Evolutionary conservation across 2,113 vertebrate genomes (phyloP), one percentile per base, ranked within the genome.

Genomic region (Halichoerus grypus): DNA sequence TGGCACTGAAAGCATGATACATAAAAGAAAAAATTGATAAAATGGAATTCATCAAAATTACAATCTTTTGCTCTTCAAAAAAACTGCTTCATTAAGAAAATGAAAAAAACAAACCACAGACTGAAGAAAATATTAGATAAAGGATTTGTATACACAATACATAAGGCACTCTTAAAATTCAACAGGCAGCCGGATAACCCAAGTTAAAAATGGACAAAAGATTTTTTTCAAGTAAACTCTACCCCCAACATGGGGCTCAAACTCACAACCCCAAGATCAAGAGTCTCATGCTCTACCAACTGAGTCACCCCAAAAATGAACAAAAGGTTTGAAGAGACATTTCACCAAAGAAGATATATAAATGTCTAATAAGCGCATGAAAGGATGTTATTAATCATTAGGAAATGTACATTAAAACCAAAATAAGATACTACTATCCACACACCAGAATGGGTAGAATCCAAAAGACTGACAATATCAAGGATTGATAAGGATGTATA

Each of bases 1-100:
- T 6, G n/a, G 65, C 21, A 84, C 3, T 36, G 71, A 36, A 69
- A 69, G 15, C 21, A 59, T 71, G 31, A 80, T 14, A 31, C 16
- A 81, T 49, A 82, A 74, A 77, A 57, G 26, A 55, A 74, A 91
- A 86, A 87, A 15, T 19, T 19, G 53, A 61, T 42, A 86, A 86
- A 92, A 63, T 74, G 7, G 5, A 88, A 82, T 81, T 92, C 11
- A 74, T 74, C 55, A 88, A 88, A 72, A 46, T 92, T 92, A 81
- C 51, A 95, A 55, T 65, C 9, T 74, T 81, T 63, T 74, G 74
- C 46, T 82, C 7, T 33, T 87, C 81, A 31, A 69, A 92, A 55
- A 69, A 55, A 53, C 5, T 33, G 26, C 1, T 42, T 76, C n/a
- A 72, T n/a, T 87, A 69, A 59, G 49, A 69, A 67, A 95, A 85